Percentiles rank a stretch among this genome's conserved stretches.
Evolutionary conservation across 2,113 vertebrate genomes (phyloP).

Genomic region (Genyomyrus donnyi): DNA sequence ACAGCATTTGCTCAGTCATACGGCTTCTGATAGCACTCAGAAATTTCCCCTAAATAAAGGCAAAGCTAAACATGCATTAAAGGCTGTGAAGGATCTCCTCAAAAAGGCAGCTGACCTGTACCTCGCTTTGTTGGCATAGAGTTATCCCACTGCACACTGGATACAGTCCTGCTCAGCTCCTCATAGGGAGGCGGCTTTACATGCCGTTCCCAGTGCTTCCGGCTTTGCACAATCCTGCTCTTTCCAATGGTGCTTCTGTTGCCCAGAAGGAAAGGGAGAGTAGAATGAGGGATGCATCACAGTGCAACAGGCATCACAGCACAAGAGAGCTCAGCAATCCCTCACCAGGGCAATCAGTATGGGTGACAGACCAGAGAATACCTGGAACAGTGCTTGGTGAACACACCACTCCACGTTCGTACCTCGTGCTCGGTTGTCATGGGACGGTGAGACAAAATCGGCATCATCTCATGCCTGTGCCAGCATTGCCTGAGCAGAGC

Average conservation of each 20-base stretch:
- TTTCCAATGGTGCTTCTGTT: neutral
- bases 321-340: neutral
- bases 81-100: neutral
- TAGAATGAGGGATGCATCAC: neutral
- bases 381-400: neutral
- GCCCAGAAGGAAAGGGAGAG: neutral
- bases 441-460: neutral
- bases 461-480: neutral
- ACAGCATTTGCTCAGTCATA: neutral
- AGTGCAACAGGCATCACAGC: neutral
- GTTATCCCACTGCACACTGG: neutral
- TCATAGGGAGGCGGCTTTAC: neutral
- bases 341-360: neutral
- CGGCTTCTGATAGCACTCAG: slow-evolving; percentile 14
- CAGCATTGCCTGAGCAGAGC: neutral
- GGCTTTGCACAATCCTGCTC: neutral
- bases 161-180: neutral
- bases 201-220: neutral
- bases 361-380: neutral
- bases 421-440: neutral
- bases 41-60: slow-evolving; percentile 21
- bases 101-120: neutral
- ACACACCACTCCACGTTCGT: neutral
- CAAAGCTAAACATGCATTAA: neutral
- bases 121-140: neutral